These are phyloP conservation scores for Sinohyriopsis cumingii DNA, from an alignment of 2,888 invertebrate species.

Conservation along the genomic window DNA sequence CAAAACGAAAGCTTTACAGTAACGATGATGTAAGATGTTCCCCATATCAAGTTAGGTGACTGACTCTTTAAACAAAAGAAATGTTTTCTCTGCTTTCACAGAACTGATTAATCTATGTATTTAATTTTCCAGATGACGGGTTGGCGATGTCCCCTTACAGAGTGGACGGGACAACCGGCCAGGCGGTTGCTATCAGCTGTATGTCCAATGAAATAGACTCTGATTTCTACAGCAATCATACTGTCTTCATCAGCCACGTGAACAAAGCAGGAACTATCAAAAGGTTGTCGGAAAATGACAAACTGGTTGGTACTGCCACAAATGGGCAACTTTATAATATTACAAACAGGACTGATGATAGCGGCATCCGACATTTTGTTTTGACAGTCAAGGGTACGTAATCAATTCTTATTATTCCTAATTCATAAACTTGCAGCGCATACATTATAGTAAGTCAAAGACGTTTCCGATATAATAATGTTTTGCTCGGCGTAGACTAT, in stretches of 20 bases:
- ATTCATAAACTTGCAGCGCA: no score
- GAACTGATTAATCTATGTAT: neutral
- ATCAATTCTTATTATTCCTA: neutral
- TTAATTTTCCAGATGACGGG: slow-evolving; percentile 19
- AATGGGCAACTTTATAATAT: slow-evolving; percentile 25
- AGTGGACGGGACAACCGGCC: slow-evolving; percentile 8
- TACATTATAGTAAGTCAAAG: no score
- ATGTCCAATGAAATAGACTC: slow-evolving; percentile 17
- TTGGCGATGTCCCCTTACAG: slow-evolving; percentile 24
- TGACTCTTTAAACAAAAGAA: no score
- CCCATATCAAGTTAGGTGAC: no score
- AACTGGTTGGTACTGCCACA: slow-evolving; percentile 9
- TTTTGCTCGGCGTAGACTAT: no score
- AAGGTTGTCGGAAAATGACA: no score
- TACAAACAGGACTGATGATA: slow-evolving; percentile 8
- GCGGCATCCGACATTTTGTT: slow-evolving; percentile 17
- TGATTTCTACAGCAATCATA: neutral
- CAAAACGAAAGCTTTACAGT: no score
- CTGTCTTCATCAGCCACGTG: slow-evolving; percentile 19
- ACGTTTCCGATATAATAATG: no score
- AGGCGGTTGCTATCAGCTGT: slow-evolving; percentile 25
- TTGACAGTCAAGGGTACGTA: slow-evolving; percentile 26
- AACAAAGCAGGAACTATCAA: neutral
- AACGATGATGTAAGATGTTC: no score
- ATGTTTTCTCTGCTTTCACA: neutral